Evolutionary conservation across 2,888 invertebrate species (phyloP), one percentile per base, ranked within the genome.

Genomic region (Apomyelois bistriatella): DNA sequence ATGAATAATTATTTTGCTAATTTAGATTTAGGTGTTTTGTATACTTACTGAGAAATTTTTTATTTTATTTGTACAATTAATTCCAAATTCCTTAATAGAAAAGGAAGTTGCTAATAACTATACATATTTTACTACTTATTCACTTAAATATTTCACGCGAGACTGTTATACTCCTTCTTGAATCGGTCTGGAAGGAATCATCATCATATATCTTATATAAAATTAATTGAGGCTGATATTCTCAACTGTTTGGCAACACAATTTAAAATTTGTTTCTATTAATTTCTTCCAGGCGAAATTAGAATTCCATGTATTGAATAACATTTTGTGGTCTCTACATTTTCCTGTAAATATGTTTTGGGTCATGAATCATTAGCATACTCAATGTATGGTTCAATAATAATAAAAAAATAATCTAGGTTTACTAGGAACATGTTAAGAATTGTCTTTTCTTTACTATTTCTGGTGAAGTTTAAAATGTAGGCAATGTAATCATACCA

Each of bases 321-420:
- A n/a, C 28, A 48, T 16, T 32, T 32, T 48, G 48, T 65, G 64
- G 64, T 68, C 63, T 46, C 22, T 56, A 55, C 57, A 57, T 66
- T 66, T 64, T 64, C 66, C 65, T 70, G 66, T 69, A 70, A 64
- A 69, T 71, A 71, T 58, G 60, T 65, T 66, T 64, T 63, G 62
- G 61, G 60, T 59, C 37, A 28, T 49, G 28, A 28, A 38, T 61
- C 53, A 53, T 53, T 59, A 54, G 53, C 40, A 54, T 55, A 43
- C 54, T 49, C 56, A 50, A 47, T n/a, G n/a, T n/a, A n/a, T n/a
- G n/a, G n/a, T n/a, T n/a, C n/a, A n/a, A n/a, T n/a, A n/a, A n/a
- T 48, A 50, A 51, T 52, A 56, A 57, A 53, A 55, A 48, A 28
- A 52, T 50, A 53, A 41, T 30, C 1, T 15, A 41, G 30, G 28